Conservation (phyloP, 1,140 invertebrate species). For the Grapholita molesta region DNA sequence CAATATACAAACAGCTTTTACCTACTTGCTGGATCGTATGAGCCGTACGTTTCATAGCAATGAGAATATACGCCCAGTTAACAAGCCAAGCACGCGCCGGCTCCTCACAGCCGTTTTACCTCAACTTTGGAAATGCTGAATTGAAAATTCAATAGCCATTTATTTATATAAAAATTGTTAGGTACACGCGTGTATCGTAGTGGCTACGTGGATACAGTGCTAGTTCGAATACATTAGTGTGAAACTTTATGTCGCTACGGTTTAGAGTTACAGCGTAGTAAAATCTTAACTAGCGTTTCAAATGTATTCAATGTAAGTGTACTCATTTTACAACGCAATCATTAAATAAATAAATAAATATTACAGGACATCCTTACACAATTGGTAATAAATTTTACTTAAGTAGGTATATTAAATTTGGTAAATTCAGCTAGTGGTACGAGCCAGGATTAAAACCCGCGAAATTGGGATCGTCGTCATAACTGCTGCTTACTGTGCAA, state of each 20-base stretch:
- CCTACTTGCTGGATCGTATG: neutral
- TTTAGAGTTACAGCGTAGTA: neutral
- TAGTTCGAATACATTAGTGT: neutral
- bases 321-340: neutral
- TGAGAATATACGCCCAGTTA: neutral
- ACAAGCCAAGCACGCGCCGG: neutral
- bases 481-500: too few relatives aligned
- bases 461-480: too few relatives aligned
- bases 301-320: neutral
- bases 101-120: slow-evolving; percentile 9
- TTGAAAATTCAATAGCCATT: neutral
- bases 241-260: neutral
- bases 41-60: neutral
- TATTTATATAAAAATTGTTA: neutral
- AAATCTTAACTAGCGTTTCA: neutral
- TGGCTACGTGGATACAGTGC: neutral
- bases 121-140: neutral
- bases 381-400: too few relatives aligned
- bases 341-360: too few relatives aligned
- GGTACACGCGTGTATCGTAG: neutral
- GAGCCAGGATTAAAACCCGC: too few relatives aligned
- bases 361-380: too few relatives aligned
- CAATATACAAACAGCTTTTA: too few relatives aligned
- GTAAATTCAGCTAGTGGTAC: too few relatives aligned
- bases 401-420: too few relatives aligned